phyloP scores from a whole-genome alignment of 2,797 vertebrate species.

The Hypotaenidia philippensis region DNA sequence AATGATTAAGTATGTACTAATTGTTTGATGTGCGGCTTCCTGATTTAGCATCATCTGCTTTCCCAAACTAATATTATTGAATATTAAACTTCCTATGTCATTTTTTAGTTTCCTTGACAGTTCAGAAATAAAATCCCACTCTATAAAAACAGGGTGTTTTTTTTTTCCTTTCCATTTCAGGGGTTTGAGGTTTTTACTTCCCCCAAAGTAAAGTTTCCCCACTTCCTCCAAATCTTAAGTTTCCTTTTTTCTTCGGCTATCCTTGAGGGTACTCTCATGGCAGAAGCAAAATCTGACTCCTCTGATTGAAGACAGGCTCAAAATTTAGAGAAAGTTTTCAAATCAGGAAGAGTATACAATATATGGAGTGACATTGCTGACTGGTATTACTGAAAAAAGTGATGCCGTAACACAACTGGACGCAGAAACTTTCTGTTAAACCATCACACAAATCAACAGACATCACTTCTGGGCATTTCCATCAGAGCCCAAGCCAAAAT shows the following conservation, averaged over 20 bases:
- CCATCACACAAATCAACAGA: background rate
- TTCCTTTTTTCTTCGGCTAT: background rate
- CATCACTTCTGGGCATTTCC: background rate
- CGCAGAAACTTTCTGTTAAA: background rate
- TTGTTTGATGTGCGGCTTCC: background rate
- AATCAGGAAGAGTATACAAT: background rate
- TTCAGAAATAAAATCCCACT: background rate
- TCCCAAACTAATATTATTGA: background rate
- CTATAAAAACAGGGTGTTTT: fast-evolving
- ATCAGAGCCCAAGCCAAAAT: background rate
- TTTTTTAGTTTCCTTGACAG: background rate
- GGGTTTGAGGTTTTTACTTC: background rate
- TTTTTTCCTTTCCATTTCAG: background rate
- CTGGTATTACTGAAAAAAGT: background rate
- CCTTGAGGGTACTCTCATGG: background rate
- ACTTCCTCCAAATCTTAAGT: background rate
- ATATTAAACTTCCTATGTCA: background rate
- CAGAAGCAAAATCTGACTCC: background rate
- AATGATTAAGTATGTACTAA: background rate
- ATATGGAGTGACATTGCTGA: background rate
- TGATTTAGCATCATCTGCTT: background rate
- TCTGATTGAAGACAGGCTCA: background rate
- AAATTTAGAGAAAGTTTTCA: background rate
- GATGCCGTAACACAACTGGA: background rate
- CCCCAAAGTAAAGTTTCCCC: no score